Evolutionary conservation across 2,113 vertebrate genomes (phyloP).

Genomic region (Indicator indicator): DNA sequence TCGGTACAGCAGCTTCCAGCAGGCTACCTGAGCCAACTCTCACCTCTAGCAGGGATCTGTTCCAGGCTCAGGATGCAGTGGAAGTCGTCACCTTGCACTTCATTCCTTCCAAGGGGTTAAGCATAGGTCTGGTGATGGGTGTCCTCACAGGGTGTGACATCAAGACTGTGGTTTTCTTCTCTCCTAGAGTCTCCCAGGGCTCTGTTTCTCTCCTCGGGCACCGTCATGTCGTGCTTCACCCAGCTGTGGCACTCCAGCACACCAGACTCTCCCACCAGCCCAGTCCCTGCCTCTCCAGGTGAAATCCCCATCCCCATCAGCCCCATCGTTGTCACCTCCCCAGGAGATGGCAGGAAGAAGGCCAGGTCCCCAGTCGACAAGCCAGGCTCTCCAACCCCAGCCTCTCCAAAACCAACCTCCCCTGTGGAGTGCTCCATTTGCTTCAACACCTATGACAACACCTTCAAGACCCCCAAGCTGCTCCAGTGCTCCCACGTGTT

Average conservation of each 20-base stretch:
- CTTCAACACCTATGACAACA: slow-evolving; percentile 92
- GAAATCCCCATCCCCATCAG: slow-evolving; percentile 57
- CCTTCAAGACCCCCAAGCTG: slow-evolving; percentile 93
- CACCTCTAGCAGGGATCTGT: neutral
- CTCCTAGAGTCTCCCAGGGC: slow-evolving; percentile 16
- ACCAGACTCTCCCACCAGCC: slow-evolving; percentile 16
- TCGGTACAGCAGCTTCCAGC: rapidly evolving
- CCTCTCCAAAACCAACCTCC: slow-evolving; percentile 59
- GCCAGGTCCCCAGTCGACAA: neutral
- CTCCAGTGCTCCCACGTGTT: slow-evolving; percentile 92
- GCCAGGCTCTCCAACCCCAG: neutral
- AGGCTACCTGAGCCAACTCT: neutral
- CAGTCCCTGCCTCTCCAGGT: neutral
- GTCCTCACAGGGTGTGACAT: neutral
- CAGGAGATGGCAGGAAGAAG: neutral
- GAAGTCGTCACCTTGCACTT: neutral
- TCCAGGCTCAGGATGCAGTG: neutral
- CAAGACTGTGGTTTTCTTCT: neutral
- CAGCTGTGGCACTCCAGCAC: slow-evolving; percentile 64
- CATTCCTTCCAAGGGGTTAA: neutral
- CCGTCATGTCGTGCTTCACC: slow-evolving; percentile 62
- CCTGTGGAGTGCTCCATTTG: slow-evolving; percentile 93
- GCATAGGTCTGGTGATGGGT: neutral
- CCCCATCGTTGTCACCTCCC: slow-evolving; percentile 24
- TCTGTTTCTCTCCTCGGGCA: neutral